Evolutionary conservation across 2,888 invertebrate species (phyloP), one percentile per base, ranked within the genome.

Genomic region (Phymatocera aterrima): DNA sequence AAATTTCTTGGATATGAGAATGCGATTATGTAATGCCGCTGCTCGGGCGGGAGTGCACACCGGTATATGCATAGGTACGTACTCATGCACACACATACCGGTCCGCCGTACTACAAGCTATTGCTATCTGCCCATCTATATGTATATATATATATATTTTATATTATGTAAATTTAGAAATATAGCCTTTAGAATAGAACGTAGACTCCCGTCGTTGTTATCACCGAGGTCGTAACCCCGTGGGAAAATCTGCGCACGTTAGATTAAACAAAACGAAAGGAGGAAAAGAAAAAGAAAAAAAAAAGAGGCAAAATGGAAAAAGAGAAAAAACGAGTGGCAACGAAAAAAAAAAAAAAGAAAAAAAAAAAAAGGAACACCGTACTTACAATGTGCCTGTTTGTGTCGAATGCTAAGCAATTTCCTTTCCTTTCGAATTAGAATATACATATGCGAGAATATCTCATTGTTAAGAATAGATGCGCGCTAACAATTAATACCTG

Each of bases 401-500:
- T 51, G 37, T 80, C 81, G 84, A 84, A 81, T 83, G 87, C 87
- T 85, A 86, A 87, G 84, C 83, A 85, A 88, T 84, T 84, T 87
- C 87, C 87, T 86, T 79, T 82, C 77, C 78, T 81, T 80, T 65
- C n/a, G n/a, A n/a, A n/a, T n/a, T n/a, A n/a, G n/a, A n/a, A n/a
- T n/a, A n/a, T n/a, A 70, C 77, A 64, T 79, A 81, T 79, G 79
- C 77, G 61, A 46, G 78, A 78, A 79, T 31, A 70, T 65, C 48
- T 65, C 77, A 78, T 40, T 60, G 70, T n/a, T 75, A 70, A 18
- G 70, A 46, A 60, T 4, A 51, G 18, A n/a, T 24, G 48, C 28
- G 57, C 43, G 51, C 51, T 79, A 40, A 54, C 72, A 46, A 46
- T 46, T 8, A 46, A 46, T 46, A 46, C 46, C 46, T 46, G 10